Base-by-base conservation (phyloP, 2,113 vertebrate genomes). In the Donacobius atricapilla region DNA sequence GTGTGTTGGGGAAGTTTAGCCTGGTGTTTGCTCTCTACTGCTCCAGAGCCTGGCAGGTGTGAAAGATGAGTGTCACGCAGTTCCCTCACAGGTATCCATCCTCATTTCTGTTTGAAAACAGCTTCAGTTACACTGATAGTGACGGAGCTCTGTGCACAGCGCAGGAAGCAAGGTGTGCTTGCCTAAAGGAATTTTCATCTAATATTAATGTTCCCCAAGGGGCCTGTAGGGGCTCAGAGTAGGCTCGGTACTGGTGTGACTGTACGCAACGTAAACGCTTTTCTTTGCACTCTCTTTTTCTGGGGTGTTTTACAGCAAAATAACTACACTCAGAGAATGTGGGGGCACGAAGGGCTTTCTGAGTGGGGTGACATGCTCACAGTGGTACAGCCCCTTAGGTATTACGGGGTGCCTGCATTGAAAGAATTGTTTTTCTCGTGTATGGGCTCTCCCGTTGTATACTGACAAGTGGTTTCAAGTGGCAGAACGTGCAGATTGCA, bases 121-220 rank as follows among this genome's bases (percentile, higher is more conserved):
- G 39, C 48, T 51, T 66, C 24, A 27, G 0, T 82, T 35, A 7
- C 8, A 37, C 64, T 0, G 0, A 1, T 21, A 19, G 51, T 0
- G 15, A 6, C 15, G 44, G 42, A 63, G 47, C 39, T 57, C 50
- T 2, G 0, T 8, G 56, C 44, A 10, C 23, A 12, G 33, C 0
- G 3, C 37, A 30, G 91, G 48, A 63, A 75, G 17, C 7, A 35
- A 76, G 48, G 17, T 1, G 5, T 66, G 39, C 77, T 81, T 22
- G 27, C 69, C 61, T 42, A 37, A 73, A 80, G 72, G 51, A 1
- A 54, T 72, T 81, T 50, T 39, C 76, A 39, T 58, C 45, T 47
- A 28, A n/a, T 63, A n/a, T 28, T 65, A 8, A 51, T 66, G 57
- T 58, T 84, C 48, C 24, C 2, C 28, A 27, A 16, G 31, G 23